Conservation (phyloP, 2,888 invertebrate species). For the Cabera pusaria region DNA sequence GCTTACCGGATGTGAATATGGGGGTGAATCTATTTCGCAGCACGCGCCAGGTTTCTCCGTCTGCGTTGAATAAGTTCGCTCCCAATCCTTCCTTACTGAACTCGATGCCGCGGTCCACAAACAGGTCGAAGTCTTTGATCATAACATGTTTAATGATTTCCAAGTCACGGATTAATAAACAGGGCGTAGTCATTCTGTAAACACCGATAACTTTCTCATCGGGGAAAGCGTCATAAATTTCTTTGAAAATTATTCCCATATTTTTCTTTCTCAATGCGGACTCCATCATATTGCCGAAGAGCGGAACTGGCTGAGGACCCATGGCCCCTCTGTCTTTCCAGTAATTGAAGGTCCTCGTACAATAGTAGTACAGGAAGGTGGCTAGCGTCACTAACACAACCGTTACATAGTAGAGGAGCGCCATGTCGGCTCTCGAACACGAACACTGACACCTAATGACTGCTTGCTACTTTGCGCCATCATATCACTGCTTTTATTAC, state of each 20-base stretch:
- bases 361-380: slow-evolving; percentile 38
- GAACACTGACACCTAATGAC: too few relatives aligned
- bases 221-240: slow-evolving; percentile 45
- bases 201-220: slow-evolving; percentile 57
- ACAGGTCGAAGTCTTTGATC: slow-evolving; percentile 56
- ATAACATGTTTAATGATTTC: slow-evolving; percentile 54
- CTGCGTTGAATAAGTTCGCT: slow-evolving; percentile 52
- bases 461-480: too few relatives aligned
- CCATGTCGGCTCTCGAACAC: too few relatives aligned
- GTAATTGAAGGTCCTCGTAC: slow-evolving; percentile 48
- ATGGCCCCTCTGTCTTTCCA: slow-evolving; percentile 48
- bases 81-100: slow-evolving; percentile 49
- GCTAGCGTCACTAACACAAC: slow-evolving; percentile 20
- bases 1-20: slow-evolving; percentile 56
- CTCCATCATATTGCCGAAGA: slow-evolving; percentile 50
- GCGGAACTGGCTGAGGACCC: slow-evolving; percentile 42
- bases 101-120: slow-evolving; percentile 49
- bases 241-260: slow-evolving; percentile 33
- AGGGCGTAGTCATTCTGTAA: slow-evolving; percentile 50
- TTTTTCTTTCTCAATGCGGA: slow-evolving; percentile 37
- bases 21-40: slow-evolving; percentile 52
- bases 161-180: slow-evolving; percentile 50
- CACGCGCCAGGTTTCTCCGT: slow-evolving; percentile 51
- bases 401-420: neutral
- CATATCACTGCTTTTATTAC: too few relatives aligned